phyloP scores from a whole-genome alignment of 1,140 invertebrate genomes.

The Teleogryllus occipitalis region DNA sequence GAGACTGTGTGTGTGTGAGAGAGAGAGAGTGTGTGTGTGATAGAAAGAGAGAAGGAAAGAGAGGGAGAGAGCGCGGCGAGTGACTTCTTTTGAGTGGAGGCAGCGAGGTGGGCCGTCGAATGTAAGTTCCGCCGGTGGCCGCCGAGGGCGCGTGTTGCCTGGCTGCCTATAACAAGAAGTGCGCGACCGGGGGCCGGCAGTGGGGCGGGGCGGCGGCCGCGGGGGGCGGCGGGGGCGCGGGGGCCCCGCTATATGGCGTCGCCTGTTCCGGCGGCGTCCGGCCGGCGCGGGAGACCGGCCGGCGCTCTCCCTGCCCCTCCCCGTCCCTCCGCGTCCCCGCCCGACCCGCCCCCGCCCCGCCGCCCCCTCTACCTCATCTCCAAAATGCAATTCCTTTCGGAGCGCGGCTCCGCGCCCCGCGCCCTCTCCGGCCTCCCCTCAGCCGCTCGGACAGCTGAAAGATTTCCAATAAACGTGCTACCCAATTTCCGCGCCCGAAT shows the following conservation, averaged over 20 bases:
- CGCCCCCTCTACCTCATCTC: constrained; percentile 16
- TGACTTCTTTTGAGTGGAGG: background rate
- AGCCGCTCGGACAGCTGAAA: constrained; percentile 34
- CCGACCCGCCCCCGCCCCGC: background rate
- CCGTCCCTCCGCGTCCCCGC: background rate
- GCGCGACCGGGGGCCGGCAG: background rate
- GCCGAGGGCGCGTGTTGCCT: background rate
- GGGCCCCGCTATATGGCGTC: background rate
- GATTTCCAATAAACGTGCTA: constrained; percentile 37
- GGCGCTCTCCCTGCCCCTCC: background rate
- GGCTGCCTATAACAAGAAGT: background rate
- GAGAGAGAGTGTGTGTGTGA: too few species aligned
- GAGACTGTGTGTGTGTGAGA: too few species aligned
- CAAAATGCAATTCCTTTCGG: constrained; percentile 22
- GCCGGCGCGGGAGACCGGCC: too few species aligned
- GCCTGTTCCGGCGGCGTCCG: constrained; percentile 1
- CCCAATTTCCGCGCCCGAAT: constrained; percentile 35
- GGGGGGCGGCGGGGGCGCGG: background rate
- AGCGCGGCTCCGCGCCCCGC: background rate
- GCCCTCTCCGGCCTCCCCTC: constrained; percentile 13
- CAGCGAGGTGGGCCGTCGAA: background rate
- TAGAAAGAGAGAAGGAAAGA: too few species aligned
- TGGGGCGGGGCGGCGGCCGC: background rate
- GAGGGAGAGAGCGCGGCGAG: background rate
- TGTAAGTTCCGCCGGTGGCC: background rate